Base-by-base conservation (phyloP, 2,888 invertebrate genomes). In the Cryptocheilus praepositus region DNA sequence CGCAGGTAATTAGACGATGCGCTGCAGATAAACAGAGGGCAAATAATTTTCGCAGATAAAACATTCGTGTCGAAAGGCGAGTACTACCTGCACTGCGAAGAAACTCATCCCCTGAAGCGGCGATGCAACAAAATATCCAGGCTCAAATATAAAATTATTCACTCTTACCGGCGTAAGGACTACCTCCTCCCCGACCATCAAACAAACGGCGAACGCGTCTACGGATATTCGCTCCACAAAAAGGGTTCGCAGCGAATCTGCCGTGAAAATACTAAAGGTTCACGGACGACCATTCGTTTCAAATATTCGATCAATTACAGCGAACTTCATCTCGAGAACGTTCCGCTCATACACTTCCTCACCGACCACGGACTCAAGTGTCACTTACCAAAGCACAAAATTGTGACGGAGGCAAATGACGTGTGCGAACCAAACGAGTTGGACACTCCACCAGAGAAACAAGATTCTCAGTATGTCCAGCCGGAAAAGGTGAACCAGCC, bases 41-140 rank as follows among this genome's bases (percentile, higher is more conserved):
- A 5, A 36, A 11, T 7, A 11, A 36, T 36, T 2, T 36, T 49
- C 66, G 3, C 57, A 79, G 80, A 46, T 3, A n/a, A 11, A 1
- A 49, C 0, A 3, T 79, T 75, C 46, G 0, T 0, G 13, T 81
- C 72, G 0, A 85, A 85, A 64, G 77, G 79, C 0, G 75, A 80
- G 0, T 84, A 72, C 52, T 84, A 85, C 45, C 16, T 69, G 0
- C 85, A 86, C 28, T 81, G 76, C 51, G 79, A 77, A 8, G 11
- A 68, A 3, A 0, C 2, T 0, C 85, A 85, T 64, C 80, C 83
- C 0, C n/a, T 68, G 0, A 52, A 19, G 0, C 64, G 79, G n/a
- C 0, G 0, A 0, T 3, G 57, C 22, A 60, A 65, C 15, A 25
- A 64, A 2, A 67, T 25, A 0, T 76, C 79, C 0, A 61, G 52